phyloP scores from a whole-genome alignment of 2,113 vertebrate genomes.

The Phyllostomus discolor region DNA sequence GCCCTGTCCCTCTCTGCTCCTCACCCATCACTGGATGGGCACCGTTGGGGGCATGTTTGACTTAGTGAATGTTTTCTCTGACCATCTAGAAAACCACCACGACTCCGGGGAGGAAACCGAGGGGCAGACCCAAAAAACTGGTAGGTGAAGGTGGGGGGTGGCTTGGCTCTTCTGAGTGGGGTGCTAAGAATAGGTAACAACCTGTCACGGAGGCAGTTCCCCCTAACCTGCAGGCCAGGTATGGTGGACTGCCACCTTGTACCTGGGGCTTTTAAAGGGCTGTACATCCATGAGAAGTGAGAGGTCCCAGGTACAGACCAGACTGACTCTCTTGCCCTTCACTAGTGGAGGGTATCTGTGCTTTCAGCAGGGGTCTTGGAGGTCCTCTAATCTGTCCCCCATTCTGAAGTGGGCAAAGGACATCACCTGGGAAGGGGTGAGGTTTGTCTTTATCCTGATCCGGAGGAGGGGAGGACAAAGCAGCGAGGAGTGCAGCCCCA shows the following conservation, averaged over 20 bases:
- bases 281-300: neutral
- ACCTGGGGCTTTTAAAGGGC: neutral
- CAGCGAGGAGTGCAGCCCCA: neutral
- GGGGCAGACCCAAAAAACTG: slow-evolving; percentile 96
- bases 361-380: neutral
- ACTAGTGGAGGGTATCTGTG: neutral
- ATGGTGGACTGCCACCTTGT: no score
- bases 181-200: neutral
- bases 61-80: neutral
- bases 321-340: neutral
- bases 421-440: neutral
- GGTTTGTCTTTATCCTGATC: neutral
- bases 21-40: neutral
- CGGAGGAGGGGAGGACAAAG: neutral
- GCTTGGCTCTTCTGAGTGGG: neutral
- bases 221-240: no score
- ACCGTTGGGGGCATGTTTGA: neutral
- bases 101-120: slow-evolving; percentile 88
- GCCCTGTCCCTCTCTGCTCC: neutral
- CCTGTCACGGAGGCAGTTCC: neutral
- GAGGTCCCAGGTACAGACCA: neutral
- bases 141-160: slow-evolving; percentile 76
- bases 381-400: no score
- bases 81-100: slow-evolving; percentile 86
- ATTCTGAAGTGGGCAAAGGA: neutral